Evolutionary conservation across 1,140 invertebrate genomes (phyloP), one percentile per base, ranked within the genome.

Genomic region (Galendromus occidentalis): DNA sequence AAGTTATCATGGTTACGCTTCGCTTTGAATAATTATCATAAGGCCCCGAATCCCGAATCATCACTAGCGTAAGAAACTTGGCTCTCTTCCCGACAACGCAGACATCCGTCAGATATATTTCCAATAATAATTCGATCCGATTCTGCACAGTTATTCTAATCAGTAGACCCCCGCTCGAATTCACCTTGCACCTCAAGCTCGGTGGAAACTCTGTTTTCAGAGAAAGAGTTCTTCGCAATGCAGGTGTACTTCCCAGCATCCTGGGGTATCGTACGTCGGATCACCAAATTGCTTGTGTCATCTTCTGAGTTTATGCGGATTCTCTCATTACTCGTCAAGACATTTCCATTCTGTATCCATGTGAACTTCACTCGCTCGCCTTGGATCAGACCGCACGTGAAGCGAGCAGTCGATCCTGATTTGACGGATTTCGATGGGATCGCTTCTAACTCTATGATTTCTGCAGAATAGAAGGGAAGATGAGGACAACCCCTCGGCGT

Each of bases 181-280:
- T 39, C 22, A 59, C 51, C 51, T 59, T 59, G 25, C 17, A 59
- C 51, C 9, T 9, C 25, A 22, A 59, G 51, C 14, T 1, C 33
- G 1, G 51, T 9, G 20, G 25, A 29, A 22, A 25, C 22, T 29
- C 51, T 25, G 22, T 33, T 59, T 22, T 59, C 51, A 17, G 51
- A 59, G 22, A 20, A 59, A 14, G 33, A 33, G 66, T 73, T 74
- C 39, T 64, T 55, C n/a, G 72, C 73, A 25, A 69, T 64, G 42
- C 73, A 74, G 14, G 68, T 72, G 42, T 74, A 74, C 22, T 69
- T 68, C 42, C 71, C 72, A 39, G 66, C 66, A 65, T 69, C 69
- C 39, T 68, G 66, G 42, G 59, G 55, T 65, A 64, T 67, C 25
- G 51, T 59, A 1, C 33, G 25, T 59, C 51, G 51, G 17, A 59